Conservation (phyloP, 2,113 vertebrate genomes). For the Bujurquina vittata region DNA sequence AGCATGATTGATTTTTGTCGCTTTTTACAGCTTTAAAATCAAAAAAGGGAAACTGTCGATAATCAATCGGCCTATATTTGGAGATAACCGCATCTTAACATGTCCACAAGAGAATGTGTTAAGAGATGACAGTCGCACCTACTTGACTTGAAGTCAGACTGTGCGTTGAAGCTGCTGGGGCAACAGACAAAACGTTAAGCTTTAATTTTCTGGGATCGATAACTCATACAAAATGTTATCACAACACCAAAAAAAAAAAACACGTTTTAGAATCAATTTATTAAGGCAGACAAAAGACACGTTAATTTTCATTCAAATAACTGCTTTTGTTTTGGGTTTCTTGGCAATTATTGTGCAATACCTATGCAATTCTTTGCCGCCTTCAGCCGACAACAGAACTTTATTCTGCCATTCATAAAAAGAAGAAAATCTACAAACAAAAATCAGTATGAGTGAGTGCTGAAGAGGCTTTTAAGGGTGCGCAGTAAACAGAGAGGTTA, state of each 20-base stretch:
- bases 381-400: neutral
- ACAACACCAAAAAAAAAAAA: no score
- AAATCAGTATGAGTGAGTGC: slow-evolving; percentile 1
- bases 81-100: neutral
- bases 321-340: no score
- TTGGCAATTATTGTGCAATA: accelerated
- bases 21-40: neutral
- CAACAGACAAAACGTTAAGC: no score
- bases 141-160: no score
- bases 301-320: no score
- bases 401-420: slow-evolving; percentile 1
- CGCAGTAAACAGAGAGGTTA: slow-evolving; percentile 11
- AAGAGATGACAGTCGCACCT: neutral
- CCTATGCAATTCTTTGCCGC: neutral
- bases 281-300: no score
- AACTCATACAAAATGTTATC: no score
- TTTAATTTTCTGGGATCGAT: no score
- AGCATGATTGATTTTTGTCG: neutral
- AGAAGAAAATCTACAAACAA: neutral
- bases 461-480: neutral
- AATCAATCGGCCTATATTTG: neutral
- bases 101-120: neutral
- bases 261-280: no score
- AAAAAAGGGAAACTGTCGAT: neutral
- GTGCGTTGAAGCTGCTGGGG: no score